Evolutionary conservation across 2,888 invertebrate genomes (phyloP).

Genomic region (Stegophylla sp.): DNA sequence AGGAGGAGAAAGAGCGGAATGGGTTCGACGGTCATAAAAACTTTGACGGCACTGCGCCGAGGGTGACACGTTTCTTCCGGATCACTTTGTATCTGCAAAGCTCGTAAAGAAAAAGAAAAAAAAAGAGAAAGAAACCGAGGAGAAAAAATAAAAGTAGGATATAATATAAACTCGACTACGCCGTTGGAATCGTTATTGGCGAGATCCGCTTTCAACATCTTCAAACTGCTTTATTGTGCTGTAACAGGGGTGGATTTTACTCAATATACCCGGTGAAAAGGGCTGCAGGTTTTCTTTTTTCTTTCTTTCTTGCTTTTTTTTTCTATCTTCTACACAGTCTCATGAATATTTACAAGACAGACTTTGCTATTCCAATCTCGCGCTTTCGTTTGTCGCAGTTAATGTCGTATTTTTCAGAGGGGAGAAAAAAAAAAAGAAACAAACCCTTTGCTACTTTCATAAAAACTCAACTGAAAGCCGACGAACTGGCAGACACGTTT

Average conservation of each 20-base stretch:
- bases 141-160: slow-evolving; percentile 33
- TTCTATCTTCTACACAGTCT: slow-evolving; percentile 12
- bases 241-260: slow-evolving; percentile 52
- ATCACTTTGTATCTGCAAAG: slow-evolving; percentile 56
- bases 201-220: slow-evolving; percentile 58
- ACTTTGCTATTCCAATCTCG: slow-evolving; percentile 55
- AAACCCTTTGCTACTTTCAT: slow-evolving; percentile 46
- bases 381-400: slow-evolving; percentile 50
- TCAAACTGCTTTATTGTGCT: slow-evolving; percentile 58
- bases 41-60: slow-evolving; percentile 45
- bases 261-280: slow-evolving; percentile 44
- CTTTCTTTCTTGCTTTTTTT: slow-evolving; percentile 3
- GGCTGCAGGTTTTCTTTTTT: slow-evolving; percentile 42
- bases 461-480: slow-evolving; percentile 34
- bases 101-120: slow-evolving; percentile 30
- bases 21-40: slow-evolving; percentile 48
- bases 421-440: neutral
- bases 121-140: slow-evolving; percentile 19
- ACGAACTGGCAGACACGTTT: slow-evolving; percentile 7
- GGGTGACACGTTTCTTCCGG: slow-evolving; percentile 51
- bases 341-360: slow-evolving; percentile 57
- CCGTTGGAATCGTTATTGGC: slow-evolving; percentile 54
- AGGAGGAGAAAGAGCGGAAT: neutral
- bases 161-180: slow-evolving; percentile 44
- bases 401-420: slow-evolving; percentile 45